Evolutionary conservation across 2,797 vertebrate species (phyloP).

Genomic region (Phrynocephalus guinanensis): DNA sequence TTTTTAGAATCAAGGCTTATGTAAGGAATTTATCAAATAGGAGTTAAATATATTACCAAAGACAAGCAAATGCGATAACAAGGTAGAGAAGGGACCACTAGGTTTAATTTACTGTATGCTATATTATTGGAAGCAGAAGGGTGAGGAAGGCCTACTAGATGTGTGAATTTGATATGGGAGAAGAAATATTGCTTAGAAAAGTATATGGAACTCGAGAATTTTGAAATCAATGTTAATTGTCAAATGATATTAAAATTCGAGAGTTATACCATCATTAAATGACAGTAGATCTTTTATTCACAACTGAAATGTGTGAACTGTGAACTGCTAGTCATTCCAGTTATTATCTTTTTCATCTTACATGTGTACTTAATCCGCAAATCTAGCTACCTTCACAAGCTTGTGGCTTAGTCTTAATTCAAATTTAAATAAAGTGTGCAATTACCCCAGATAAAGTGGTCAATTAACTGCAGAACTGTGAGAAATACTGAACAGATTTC

Average conservation of each 20-base stretch:
- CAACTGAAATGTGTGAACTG: neutral
- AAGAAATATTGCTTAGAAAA: too few species aligned
- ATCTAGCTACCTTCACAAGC: neutral
- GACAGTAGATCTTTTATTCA: neutral
- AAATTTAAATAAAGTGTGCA: neutral
- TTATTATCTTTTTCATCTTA: neutral
- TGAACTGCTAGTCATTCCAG: neutral
- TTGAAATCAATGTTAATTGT: too few species aligned
- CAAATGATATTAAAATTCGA: neutral
- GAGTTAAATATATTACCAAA: too few species aligned
- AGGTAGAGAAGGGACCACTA: too few species aligned
- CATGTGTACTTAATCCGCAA: neutral
- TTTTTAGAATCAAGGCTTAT: too few species aligned
- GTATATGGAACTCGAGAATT: too few species aligned
- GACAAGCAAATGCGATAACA: too few species aligned
- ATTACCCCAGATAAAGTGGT: neutral
- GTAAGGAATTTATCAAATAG: too few species aligned
- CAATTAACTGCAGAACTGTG: neutral
- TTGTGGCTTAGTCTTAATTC: constrained; percentile 10
- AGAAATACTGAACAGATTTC: neutral
- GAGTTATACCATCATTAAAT: neutral
- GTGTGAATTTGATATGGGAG: too few species aligned
- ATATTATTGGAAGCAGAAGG: too few species aligned
- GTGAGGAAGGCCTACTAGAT: too few species aligned
- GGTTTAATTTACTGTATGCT: too few species aligned